Evolutionary conservation across 2,888 invertebrate genomes (phyloP).

Genomic region (Caenorhabditis sp.): DNA sequence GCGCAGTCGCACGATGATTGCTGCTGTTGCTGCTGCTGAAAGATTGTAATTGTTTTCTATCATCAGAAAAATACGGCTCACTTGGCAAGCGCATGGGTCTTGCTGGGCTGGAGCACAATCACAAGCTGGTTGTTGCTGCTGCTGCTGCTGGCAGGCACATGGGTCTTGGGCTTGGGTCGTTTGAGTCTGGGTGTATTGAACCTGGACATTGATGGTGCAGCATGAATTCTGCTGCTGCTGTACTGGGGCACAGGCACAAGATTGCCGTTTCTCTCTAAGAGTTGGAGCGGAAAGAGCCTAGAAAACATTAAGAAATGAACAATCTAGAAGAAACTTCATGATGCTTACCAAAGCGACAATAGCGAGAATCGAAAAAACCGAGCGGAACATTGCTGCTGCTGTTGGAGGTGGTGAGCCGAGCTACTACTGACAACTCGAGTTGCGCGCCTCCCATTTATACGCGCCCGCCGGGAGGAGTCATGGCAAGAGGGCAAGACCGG

Average conservation of each 20-base stretch:
- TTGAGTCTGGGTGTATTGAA: constrained; percentile 45
- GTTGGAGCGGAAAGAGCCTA: constrained; percentile 64
- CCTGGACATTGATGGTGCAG: constrained; percentile 45
- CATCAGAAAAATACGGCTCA: too few relatives aligned
- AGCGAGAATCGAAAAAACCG: constrained; percentile 42
- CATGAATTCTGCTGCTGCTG: constrained; percentile 43
- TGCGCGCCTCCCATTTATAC: constrained; percentile 54
- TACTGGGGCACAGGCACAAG: constrained; percentile 57
- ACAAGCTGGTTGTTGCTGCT: constrained; percentile 51
- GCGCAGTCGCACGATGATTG: constrained; percentile 52
- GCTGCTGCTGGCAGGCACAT: constrained; percentile 55
- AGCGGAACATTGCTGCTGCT: constrained; percentile 57
- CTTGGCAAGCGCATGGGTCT: constrained; percentile 55
- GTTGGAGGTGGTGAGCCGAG: constrained; percentile 34
- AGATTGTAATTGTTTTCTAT: too few relatives aligned
- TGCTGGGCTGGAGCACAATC: constrained; percentile 36
- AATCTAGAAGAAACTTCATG: background rate
- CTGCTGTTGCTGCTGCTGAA: too few relatives aligned
- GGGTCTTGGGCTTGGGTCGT: constrained; percentile 41
- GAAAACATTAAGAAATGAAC: constrained; percentile 2
- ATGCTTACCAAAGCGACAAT: constrained; percentile 48
- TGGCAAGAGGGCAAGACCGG: constrained; percentile 56
- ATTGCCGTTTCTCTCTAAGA: constrained; percentile 62
- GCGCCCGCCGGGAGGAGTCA: constrained; percentile 55
- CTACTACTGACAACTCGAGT: constrained; percentile 59